Evolutionary conservation across 2,888 invertebrate genomes (phyloP).

Genomic region (Tiliacea citrago): DNA sequence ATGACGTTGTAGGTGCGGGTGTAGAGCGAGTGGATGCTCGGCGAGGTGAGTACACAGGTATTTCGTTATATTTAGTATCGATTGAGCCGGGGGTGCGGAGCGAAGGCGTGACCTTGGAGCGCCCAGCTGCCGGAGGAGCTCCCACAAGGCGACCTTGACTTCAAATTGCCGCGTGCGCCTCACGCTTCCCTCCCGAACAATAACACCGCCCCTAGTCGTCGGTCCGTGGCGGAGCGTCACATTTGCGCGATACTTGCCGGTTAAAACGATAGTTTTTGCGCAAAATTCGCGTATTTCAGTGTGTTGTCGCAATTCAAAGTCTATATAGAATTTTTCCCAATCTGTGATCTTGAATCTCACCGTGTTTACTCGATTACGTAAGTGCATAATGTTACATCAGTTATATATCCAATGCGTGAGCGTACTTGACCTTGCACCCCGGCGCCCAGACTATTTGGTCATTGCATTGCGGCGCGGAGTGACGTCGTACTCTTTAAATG

Average conservation of each 20-base stretch:
- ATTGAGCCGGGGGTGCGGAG: constrained; percentile 71
- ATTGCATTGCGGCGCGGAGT: constrained; percentile 57
- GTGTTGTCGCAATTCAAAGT: constrained; percentile 20
- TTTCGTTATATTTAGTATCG: constrained; percentile 73
- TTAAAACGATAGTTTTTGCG: constrained; percentile 34
- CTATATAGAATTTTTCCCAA: neutral
- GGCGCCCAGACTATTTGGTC: constrained; percentile 44
- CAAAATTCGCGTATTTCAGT: constrained; percentile 34
- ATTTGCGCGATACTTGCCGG: constrained; percentile 37
- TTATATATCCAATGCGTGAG: constrained; percentile 30
- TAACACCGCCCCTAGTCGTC: constrained; percentile 67
- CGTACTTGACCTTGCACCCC: constrained; percentile 58
- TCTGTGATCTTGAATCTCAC: constrained; percentile 21
- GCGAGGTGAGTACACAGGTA: constrained; percentile 36
- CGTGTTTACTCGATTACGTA: constrained; percentile 53
- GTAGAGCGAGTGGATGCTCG: constrained; percentile 2
- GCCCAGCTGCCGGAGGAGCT: constrained; percentile 75
- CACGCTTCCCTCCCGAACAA: constrained; percentile 67
- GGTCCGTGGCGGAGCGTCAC: constrained; percentile 57
- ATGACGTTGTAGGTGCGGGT: constrained; percentile 10
- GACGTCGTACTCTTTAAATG: constrained; percentile 39
- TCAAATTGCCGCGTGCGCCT: constrained; percentile 69
- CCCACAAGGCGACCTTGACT: constrained; percentile 81
- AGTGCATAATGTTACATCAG: constrained; percentile 50
- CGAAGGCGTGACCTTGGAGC: constrained; percentile 75